Evolutionary conservation across 2,797 vertebrate genomes (phyloP).

Genomic region (Heteromormyrus szaboi): DNA sequence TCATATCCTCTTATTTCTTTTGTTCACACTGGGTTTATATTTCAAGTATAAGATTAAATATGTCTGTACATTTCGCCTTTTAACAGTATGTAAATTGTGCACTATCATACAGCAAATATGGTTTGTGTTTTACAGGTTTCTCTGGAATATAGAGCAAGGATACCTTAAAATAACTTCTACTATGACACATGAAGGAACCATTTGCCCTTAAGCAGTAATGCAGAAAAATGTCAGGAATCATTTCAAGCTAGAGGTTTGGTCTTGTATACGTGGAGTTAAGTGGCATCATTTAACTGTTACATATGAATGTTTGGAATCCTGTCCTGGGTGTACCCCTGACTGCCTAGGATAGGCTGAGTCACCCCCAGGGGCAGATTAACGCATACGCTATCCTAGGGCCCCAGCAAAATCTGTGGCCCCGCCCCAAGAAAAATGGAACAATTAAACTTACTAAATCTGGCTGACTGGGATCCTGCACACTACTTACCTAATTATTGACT

Average conservation of each 20-base stretch:
- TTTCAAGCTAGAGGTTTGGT: background rate
- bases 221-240: background rate
- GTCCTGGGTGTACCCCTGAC: background rate
- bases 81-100: background rate
- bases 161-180: background rate
- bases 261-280: background rate
- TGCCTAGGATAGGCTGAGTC: background rate
- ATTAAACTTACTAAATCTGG: background rate
- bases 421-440: background rate
- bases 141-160: background rate
- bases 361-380: background rate
- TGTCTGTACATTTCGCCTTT: background rate
- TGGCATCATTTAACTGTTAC: background rate
- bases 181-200: background rate
- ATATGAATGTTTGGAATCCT: background rate
- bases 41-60: background rate
- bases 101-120: background rate
- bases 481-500: background rate
- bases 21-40: background rate
- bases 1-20: background rate
- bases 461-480: background rate
- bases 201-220: background rate
- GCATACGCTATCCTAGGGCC: background rate
- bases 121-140: background rate
- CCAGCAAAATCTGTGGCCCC: background rate